Base-by-base conservation (phyloP, 2,113 vertebrate genomes). In the Indicator indicator region DNA sequence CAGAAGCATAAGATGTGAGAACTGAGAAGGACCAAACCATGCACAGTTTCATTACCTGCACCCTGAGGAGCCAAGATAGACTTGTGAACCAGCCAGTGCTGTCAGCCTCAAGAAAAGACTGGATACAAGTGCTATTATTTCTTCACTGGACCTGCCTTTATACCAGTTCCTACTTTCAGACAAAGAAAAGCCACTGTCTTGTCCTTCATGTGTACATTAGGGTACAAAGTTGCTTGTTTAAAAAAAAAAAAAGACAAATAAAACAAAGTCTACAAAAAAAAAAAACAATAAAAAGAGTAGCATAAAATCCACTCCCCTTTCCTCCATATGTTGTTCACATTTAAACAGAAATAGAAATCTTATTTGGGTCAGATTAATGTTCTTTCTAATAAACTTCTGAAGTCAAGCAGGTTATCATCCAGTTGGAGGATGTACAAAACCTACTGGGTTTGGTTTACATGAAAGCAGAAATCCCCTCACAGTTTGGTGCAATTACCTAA, bases 1-100 rank as follows among this genome's bases (percentile, higher is more conserved):
- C 76, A 85, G 84, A 93, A 97, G 65, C 8, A 6, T 76, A 87
- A 73, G 60, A 96, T 88, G 20, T 52, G 90, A 95, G 44, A 94
- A 63, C 33, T 71, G 32, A 79, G 65, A 92, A 97, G 91, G 76
- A 78, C 26, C 38, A 95, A 92, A 69, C 12, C 19, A 64, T 19
- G 1, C 8, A 50, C 12, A 91, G 21, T 52, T 92, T 27, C 46
- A 84, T 94, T 75, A 82, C 56, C 38, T 62, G 40, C 18, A 77
- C 42, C 36, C 94, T 84, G 36, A 73, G 60, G 92, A 94, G 74
- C 16, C 6, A 3, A 90, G 26, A 77, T 4, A 59, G 56, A 46
- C 52, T 81, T 95, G 33, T 90, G 91, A 97, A 92, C 83, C 56
- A 88, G 24, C 18, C 44, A 86, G 23, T 44, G 48, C 8, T 77